Conservation (phyloP, 2,797 vertebrate species). For the Mormyrops boulengeri region DNA sequence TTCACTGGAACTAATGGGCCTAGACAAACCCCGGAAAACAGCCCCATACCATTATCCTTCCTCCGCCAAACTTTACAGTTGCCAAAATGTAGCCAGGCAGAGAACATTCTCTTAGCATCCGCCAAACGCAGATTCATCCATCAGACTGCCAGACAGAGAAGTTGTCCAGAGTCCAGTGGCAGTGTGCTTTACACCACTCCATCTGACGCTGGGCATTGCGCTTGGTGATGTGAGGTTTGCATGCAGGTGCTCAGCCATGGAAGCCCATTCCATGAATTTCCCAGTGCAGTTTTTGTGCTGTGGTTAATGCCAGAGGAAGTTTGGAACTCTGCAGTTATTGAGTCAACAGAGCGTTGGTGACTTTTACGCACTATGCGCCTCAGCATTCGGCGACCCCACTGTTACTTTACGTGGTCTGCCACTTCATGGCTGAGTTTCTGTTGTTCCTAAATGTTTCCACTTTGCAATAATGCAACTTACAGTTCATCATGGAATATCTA, state of each 20-base stretch:
- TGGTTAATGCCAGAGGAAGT: not conserved
- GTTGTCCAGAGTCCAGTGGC: too few relatives aligned
- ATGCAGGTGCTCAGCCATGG: not conserved
- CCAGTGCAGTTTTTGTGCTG: not conserved
- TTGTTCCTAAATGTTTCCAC: not conserved
- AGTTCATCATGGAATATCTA: not conserved
- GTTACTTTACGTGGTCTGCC: too few relatives aligned
- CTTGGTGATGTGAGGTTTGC: not conserved
- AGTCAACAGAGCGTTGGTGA: not conserved
- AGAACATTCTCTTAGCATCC: too few relatives aligned
- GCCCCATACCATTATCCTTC: not conserved
- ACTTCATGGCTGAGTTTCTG: not conserved
- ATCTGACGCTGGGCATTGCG: not conserved
- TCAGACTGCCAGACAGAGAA: too few relatives aligned
- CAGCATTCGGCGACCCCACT: not conserved
- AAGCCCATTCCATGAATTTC: not conserved
- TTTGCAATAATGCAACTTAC: not conserved
- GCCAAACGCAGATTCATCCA: too few relatives aligned
- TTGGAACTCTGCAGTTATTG: not conserved
- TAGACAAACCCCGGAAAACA: not conserved
- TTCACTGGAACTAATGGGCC: not conserved
- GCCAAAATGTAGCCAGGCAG: too few relatives aligned
- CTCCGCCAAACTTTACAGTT: not conserved
- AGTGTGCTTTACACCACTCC: not conserved
- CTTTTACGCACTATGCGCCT: not conserved